Conservation (phyloP, 2,113 vertebrate genomes). For the Prietella phreatophila region DNA sequence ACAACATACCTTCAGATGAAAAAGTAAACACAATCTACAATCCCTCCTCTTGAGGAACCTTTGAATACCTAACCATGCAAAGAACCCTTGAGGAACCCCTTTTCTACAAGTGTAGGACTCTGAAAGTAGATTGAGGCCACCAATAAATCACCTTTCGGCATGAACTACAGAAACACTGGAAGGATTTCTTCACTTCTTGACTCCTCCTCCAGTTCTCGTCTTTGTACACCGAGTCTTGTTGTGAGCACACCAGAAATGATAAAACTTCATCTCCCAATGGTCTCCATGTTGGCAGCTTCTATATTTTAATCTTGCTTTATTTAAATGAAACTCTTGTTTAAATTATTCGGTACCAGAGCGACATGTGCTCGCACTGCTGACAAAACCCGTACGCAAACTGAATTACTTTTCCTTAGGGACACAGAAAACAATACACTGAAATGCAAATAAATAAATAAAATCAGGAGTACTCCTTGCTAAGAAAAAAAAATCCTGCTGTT, state of each 20-base stretch:
- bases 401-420: not conserved
- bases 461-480: not conserved
- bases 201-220: not conserved
- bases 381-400: too few relatives aligned
- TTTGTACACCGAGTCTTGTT: too few relatives aligned
- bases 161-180: not conserved
- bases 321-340: too few relatives aligned
- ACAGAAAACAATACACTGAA: not conserved
- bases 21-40: not conserved
- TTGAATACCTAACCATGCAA: not conserved
- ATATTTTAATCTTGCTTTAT: not conserved
- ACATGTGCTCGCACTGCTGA: not conserved
- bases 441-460: not conserved
- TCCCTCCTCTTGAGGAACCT: not conserved
- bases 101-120: not conserved
- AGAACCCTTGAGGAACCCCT: not conserved
- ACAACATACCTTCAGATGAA: not conserved
- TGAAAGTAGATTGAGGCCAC: too few relatives aligned
- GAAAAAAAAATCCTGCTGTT: not conserved
- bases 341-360: not conserved
- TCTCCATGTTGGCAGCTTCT: not conserved
- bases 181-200: too few relatives aligned
- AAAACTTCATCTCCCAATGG: not conserved
- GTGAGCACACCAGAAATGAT: not conserved
- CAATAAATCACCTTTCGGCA: not conserved